Percentiles rank a stretch among this genome's conserved stretches.
phyloP scores from a whole-genome alignment of 2,888 invertebrate genomes.

The Epinotia bilunana region DNA sequence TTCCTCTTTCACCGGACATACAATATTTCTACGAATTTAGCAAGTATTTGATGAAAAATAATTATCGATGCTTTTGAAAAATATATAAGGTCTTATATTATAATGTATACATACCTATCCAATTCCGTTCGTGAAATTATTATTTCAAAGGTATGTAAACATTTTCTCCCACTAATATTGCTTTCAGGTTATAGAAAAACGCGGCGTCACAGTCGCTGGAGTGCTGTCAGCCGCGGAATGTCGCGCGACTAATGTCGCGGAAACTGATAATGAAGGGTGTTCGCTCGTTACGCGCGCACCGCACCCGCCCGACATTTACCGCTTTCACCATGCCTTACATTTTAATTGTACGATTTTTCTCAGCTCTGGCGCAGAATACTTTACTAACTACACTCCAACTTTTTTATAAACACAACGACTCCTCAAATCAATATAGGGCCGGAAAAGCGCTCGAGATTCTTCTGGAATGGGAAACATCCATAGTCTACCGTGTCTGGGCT shows the following conservation, averaged over 20 bases:
- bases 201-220: slow-evolving; percentile 25
- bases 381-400: too few relatives aligned
- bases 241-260: slow-evolving; percentile 54
- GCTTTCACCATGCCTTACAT: slow-evolving; percentile 36
- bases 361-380: slow-evolving; percentile 1
- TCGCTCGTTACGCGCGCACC: slow-evolving; percentile 36
- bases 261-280: slow-evolving; percentile 61
- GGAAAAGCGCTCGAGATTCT: too few relatives aligned
- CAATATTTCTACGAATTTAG: not conserved
- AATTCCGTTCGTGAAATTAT: too few relatives aligned
- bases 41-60: too few relatives aligned
- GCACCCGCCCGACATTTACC: slow-evolving; percentile 36
- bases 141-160: not conserved
- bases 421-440: too few relatives aligned
- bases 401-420: too few relatives aligned
- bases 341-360: slow-evolving; percentile 28
- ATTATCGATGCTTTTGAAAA: too few relatives aligned
- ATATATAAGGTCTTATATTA: too few relatives aligned
- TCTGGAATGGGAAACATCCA: too few relatives aligned
- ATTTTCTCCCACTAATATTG: slow-evolving; percentile 5
- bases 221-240: slow-evolving; percentile 37
- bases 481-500: too few relatives aligned
- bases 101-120: too few relatives aligned
- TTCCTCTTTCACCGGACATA: too few relatives aligned
- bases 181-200: slow-evolving; percentile 16